These are phyloP conservation scores for Hapalemur alaotrensis DNA, from an alignment of 2,797 vertebrate genomes.

Conservation along the genomic window DNA sequence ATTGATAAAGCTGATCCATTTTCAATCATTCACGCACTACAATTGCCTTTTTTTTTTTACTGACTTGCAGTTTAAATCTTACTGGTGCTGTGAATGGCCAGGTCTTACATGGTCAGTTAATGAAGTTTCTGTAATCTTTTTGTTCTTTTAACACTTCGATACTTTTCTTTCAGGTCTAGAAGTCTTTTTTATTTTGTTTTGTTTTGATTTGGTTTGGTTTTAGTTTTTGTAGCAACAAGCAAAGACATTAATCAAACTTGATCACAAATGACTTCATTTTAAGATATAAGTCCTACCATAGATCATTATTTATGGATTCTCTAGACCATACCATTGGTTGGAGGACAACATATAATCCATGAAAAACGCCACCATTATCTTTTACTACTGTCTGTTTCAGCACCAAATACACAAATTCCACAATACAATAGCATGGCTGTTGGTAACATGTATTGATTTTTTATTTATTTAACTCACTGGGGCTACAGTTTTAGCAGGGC, in stretches of 20 bases:
- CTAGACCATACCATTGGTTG: neutral
- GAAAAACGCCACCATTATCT: slow-evolving; percentile 31
- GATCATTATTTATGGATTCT: slow-evolving; percentile 10
- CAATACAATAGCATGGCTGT: neutral
- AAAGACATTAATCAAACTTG: slow-evolving; percentile 3
- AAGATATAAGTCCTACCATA: neutral
- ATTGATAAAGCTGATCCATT: neutral
- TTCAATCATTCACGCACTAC: neutral
- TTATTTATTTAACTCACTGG: neutral
- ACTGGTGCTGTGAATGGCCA: neutral
- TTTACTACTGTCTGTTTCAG: slow-evolving; percentile 20
- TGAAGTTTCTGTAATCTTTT: neutral
- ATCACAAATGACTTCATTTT: slow-evolving; percentile 23
- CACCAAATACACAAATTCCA: neutral
- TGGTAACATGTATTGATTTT: neutral
- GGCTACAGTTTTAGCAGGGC: neutral
- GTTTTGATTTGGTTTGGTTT: too few species aligned
- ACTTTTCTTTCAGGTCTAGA: neutral
- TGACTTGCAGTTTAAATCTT: neutral
- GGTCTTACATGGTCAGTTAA: neutral
- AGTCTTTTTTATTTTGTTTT: neutral
- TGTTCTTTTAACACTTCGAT: neutral
- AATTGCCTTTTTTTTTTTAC: neutral
- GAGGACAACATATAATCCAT: neutral
- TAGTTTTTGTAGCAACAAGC: neutral